These are phyloP conservation scores for Chirona hameri DNA, from an alignment of 2,888 invertebrate species.

Conservation along the genomic window DNA sequence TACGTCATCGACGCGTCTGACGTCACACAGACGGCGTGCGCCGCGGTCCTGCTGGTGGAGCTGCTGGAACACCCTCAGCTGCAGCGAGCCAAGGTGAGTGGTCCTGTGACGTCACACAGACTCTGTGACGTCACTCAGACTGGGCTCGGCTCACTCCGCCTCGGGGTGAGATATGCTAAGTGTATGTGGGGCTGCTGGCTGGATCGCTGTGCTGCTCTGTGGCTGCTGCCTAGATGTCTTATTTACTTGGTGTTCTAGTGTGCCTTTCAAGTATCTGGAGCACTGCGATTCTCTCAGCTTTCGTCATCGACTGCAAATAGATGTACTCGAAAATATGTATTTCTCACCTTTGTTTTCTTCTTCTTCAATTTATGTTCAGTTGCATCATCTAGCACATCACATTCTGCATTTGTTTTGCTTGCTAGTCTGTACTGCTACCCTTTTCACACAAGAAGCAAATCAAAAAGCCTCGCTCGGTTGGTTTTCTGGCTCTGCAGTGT, in stretches of 20 bases:
- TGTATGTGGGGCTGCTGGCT: neutral
- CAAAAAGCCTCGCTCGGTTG: too few species aligned
- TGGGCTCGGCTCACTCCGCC: too few species aligned
- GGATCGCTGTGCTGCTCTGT: neutral
- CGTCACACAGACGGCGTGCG: slow-evolving; percentile 37
- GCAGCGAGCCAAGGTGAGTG: slow-evolving; percentile 34
- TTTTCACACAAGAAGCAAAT: too few species aligned
- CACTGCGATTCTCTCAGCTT: too few species aligned
- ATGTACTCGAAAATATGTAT: too few species aligned
- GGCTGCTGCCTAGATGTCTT: neutral
- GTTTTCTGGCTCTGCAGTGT: too few species aligned
- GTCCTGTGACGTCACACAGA: too few species aligned
- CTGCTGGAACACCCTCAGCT: slow-evolving; percentile 37
- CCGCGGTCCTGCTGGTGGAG: slow-evolving; percentile 37
- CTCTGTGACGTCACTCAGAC: too few species aligned
- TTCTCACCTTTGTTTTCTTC: too few species aligned
- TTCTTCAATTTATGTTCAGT: neutral
- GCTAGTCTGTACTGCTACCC: neutral
- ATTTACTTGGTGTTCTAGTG: neutral
- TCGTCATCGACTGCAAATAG: too few species aligned
- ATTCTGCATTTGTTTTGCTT: neutral
- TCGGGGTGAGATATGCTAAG: neutral
- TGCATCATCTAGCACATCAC: too few species aligned
- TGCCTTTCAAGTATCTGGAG: too few species aligned
- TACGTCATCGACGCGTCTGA: slow-evolving; percentile 38